Evolutionary conservation across 2,113 vertebrate species (phyloP).

Genomic region (Bambusicola thoracicus): DNA sequence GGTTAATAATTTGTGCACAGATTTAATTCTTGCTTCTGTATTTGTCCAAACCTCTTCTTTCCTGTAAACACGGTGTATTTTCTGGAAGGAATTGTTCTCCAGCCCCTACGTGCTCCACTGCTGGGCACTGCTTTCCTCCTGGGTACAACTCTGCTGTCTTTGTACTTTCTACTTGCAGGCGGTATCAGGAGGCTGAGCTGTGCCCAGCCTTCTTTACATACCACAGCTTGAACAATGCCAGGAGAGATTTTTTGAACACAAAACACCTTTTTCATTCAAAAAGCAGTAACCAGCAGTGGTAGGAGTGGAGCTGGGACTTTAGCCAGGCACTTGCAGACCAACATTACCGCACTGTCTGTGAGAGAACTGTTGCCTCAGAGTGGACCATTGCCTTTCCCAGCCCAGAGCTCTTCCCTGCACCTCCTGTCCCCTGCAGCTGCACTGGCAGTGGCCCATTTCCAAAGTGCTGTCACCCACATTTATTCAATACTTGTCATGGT

Average conservation of each 20-base stretch:
- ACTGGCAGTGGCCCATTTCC: constrained; percentile 8
- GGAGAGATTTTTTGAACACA: background rate
- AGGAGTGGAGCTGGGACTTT: background rate
- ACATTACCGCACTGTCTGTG: background rate
- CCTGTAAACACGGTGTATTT: background rate
- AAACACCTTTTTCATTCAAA: background rate
- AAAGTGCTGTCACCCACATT: background rate
- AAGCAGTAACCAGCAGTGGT: background rate
- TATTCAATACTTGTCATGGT: background rate
- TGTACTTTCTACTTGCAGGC: background rate
- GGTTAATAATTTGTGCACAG: background rate
- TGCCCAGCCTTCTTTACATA: background rate
- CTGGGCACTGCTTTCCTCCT: background rate
- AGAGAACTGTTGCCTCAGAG: background rate
- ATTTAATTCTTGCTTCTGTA: background rate
- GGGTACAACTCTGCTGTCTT: background rate
- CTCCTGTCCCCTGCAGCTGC: background rate
- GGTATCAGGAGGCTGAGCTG: background rate
- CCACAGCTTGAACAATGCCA: rapidly evolving
- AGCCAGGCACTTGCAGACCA: background rate
- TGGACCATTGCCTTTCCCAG: background rate
- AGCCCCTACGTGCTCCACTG: background rate
- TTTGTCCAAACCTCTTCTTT: background rate
- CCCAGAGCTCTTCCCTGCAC: background rate
- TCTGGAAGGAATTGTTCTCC: background rate